Evolutionary conservation across 2,797 vertebrate genomes (phyloP), one percentile per base, ranked within the genome.

Genomic region (Lithobates pipiens): DNA sequence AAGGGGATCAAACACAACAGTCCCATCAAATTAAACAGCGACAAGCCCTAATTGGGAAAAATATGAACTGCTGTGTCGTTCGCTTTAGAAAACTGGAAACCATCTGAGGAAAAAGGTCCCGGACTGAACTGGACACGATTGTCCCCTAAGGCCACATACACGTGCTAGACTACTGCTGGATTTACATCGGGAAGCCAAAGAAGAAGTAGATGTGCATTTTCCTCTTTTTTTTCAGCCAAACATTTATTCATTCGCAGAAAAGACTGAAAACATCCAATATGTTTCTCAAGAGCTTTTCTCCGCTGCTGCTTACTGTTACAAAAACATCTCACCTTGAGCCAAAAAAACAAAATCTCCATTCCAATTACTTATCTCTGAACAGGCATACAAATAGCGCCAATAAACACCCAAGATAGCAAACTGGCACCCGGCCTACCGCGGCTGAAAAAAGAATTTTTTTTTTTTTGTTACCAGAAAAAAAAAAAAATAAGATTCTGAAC

Each of bases 321-420:
- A 61, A 61, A 76, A 29, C 46, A 23, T 50, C 50, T 61, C 50
- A 76, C 50, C 74, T 76, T 76, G 46, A 76, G 46, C 27, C 25
- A 10, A 57, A 69, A 54, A 76, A 57, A 57, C 46, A 57, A 34
- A 25, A 27, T 42, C 72, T 27, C 42, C 42, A 25, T n/a, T 25
- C 36, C 21, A 46, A 25, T 15, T 74, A 74, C 42, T 44, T 27
- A 32, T 27, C 29, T 18, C 10, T 32, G 29, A 10, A n/a, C 32
- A 32, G 21, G 50, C 25, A 61, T n/a, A 36, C 50, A 76, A 21
- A 76, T 18, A 16, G 18, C 16, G 23, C 27, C n/a, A 10, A 32
- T 23, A 10, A 23, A 23, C 16, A 18, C 50, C 75, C 50, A 10
- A 13, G 74, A 36, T 5, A 18, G 29, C 25, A 54, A 54, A 54